Evolutionary conservation across 1,140 invertebrate species (phyloP).

Genomic region (Acromyrmex echinatior): DNA sequence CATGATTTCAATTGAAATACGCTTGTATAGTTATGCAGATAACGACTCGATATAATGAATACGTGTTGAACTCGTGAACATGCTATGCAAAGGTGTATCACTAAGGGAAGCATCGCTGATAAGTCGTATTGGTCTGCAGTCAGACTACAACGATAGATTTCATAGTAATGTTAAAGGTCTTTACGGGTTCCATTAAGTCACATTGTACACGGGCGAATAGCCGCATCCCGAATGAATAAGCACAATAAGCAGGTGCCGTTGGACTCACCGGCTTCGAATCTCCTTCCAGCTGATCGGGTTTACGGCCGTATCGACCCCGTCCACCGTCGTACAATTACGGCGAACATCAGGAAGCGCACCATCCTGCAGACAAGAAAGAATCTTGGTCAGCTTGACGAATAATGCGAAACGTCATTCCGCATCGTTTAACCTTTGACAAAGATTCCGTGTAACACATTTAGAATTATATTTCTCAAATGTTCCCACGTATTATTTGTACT

Average conservation of each 20-base stretch:
- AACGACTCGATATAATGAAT: constrained; percentile 35
- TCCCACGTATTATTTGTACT: constrained; percentile 9
- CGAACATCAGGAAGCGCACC: constrained; percentile 82
- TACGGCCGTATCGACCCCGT: constrained; percentile 84
- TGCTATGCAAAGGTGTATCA: constrained; percentile 27
- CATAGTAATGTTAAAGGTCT: constrained; percentile 56
- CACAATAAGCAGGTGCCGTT: constrained; percentile 74
- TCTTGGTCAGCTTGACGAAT: constrained; percentile 65
- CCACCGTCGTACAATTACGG: constrained; percentile 82
- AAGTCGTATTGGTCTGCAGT: constrained; percentile 29
- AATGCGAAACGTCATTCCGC: constrained; percentile 59
- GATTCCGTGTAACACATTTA: neutral
- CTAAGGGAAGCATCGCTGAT: constrained; percentile 14
- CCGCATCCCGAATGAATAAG: constrained; percentile 69
- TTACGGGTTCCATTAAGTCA: constrained; percentile 56
- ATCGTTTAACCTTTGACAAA: constrained; percentile 50
- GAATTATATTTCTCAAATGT: constrained; percentile 14
- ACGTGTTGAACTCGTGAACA: constrained; percentile 30
- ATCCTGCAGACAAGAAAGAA: constrained; percentile 79
- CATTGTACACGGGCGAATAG: constrained; percentile 48
- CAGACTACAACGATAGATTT: constrained; percentile 39
- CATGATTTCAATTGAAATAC: constrained; percentile 47
- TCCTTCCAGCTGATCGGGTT: constrained; percentile 84
- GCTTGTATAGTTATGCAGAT: constrained; percentile 28
- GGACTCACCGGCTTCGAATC: constrained; percentile 84